A percentile compares a stretch with the other conserved stretches of the same genome.
These are phyloP conservation scores for Stomatorhinus ivindoensis DNA, from an alignment of 2,113 vertebrate species.

Conservation along the genomic window DNA sequence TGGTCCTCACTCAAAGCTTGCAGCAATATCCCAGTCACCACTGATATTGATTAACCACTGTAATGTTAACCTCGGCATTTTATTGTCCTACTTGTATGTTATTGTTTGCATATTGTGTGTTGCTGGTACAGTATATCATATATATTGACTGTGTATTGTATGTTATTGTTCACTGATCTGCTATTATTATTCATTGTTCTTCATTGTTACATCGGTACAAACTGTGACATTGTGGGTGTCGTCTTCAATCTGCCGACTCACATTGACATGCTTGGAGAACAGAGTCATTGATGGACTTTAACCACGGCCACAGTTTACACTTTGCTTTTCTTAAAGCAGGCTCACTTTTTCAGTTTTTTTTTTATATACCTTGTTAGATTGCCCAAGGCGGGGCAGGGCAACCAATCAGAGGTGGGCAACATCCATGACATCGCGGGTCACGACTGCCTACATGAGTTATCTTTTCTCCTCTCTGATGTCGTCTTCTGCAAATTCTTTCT, in stretches of 20 bases:
- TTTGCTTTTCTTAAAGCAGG: too few relatives aligned
- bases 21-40: not conserved
- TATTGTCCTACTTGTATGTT: not conserved
- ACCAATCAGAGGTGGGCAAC: not conserved
- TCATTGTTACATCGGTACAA: not conserved
- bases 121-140: not conserved
- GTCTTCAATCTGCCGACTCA: not conserved
- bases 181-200: not conserved
- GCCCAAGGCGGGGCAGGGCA: not conserved
- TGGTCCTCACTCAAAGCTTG: not conserved
- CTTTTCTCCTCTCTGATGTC: not conserved
- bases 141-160: not conserved
- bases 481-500: not conserved
- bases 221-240: not conserved
- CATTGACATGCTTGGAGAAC: not conserved
- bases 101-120: not conserved
- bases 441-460: not conserved
- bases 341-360: not conserved
- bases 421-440: not conserved
- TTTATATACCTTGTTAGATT: not conserved
- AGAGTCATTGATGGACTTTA: not conserved
- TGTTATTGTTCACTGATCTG: not conserved
- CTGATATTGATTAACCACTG: not conserved
- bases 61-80: not conserved
- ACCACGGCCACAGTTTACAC: not conserved